These are phyloP conservation scores for Cassiopea xamachana DNA, from an alignment of 30 jellyfish, hydroid and myxozoan species.

Conservation along the genomic window DNA sequence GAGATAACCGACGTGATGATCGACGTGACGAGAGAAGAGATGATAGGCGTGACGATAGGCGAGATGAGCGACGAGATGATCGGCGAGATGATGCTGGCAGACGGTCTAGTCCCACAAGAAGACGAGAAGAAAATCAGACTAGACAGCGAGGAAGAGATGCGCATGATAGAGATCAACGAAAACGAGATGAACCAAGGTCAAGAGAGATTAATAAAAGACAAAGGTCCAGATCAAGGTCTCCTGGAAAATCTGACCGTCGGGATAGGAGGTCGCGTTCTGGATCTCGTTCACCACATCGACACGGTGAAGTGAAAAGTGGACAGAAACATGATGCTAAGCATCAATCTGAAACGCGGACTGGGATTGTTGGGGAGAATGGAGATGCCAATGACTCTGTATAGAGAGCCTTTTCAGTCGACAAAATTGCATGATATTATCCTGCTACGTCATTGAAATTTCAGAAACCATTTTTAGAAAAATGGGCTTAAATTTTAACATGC, in stretches of 20 bases:
- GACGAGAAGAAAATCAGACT: slow-evolving; percentile 40
- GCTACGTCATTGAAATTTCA: too few relatives aligned
- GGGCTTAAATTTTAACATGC: too few relatives aligned
- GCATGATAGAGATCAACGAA: slow-evolving; percentile 8
- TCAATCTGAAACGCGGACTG: slow-evolving; percentile 6
- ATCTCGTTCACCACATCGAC: slow-evolving; percentile 21
- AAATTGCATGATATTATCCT: background rate
- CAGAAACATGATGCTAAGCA: background rate
- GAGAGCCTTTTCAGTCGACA: background rate
- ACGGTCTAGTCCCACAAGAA: slow-evolving; percentile 55
- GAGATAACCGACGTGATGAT: slow-evolving; percentile 30
- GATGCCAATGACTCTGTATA: slow-evolving; percentile 25
- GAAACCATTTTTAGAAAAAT: too few relatives aligned
- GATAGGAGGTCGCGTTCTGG: slow-evolving; percentile 42
- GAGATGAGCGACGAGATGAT: slow-evolving; percentile 33
- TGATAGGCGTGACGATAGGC: slow-evolving; percentile 15
- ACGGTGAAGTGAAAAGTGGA: slow-evolving; percentile 17
- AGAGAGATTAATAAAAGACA: slow-evolving; percentile 34
- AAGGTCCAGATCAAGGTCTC: slow-evolving; percentile 55
- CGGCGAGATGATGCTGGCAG: slow-evolving; percentile 26
- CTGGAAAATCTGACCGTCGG: slow-evolving; percentile 25
- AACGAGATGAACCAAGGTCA: slow-evolving; percentile 14
- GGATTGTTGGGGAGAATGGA: slow-evolving; percentile 25
- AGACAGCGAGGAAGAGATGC: slow-evolving; percentile 30
- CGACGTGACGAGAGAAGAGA: slow-evolving; percentile 16